Conservation (phyloP, 2,113 vertebrate species). For the Cariama cristata region DNA sequence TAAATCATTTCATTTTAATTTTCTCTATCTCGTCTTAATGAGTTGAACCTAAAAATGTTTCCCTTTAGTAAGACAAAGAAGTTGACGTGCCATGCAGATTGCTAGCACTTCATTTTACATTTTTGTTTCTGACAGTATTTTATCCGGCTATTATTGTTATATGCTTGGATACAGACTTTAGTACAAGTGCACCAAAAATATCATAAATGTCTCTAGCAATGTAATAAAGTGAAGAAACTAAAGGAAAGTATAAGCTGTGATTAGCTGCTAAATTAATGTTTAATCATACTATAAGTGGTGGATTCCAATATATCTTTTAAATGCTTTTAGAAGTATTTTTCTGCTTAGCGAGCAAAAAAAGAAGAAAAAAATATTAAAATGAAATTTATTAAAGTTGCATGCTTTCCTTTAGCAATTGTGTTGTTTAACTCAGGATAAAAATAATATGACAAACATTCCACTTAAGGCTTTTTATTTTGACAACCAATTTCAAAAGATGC, state of each 20-base stretch:
- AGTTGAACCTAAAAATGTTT: conserved; percentile 62
- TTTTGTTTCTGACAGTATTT: conserved; percentile 40
- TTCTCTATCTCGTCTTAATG: conserved; percentile 43
- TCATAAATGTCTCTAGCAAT: neutral
- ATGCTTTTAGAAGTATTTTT: conserved; percentile 58
- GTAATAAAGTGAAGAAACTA: neutral
- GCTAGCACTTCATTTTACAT: neutral
- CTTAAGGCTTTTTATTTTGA: conserved; percentile 84
- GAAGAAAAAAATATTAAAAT: conserved; percentile 76
- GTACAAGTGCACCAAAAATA: conserved; percentile 5
- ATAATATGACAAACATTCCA: conserved; percentile 81
- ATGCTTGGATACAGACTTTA: neutral
- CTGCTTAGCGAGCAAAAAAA: conserved; percentile 40
- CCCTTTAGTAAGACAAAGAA: conserved; percentile 52
- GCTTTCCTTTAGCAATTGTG: conserved; percentile 11
- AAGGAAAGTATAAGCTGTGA: conserved; percentile 51
- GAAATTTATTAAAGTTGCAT: conserved; percentile 68
- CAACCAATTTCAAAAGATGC: conserved; percentile 83
- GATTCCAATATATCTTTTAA: conserved; percentile 47
- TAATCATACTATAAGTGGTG: conserved; percentile 45
- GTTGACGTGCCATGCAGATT: neutral
- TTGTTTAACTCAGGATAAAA: conserved; percentile 76
- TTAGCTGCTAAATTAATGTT: conserved; percentile 72
- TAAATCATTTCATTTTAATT: conserved; percentile 58
- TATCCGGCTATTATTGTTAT: conserved; percentile 31